Base-by-base conservation (phyloP, 2,113 vertebrate genomes). In the Clarias magur region DNA sequence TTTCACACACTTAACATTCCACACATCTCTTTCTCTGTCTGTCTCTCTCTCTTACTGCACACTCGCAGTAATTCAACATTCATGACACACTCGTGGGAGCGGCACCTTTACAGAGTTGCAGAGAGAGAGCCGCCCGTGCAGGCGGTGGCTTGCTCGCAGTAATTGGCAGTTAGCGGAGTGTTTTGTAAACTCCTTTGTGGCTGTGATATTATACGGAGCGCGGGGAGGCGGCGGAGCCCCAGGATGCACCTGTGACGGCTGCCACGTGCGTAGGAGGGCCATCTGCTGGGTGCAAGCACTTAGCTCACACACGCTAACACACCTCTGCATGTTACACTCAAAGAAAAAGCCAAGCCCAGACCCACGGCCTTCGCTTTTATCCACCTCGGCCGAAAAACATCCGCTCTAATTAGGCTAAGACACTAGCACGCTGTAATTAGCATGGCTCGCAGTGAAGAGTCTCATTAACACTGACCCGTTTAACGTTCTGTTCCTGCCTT, bases 171-270 rank as follows among this genome's bases (percentile, higher is more conserved):
- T 88, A 88, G 88, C 86, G 30, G 30, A 67, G 84, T 91, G 91
- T 91, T 92, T 92, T 90, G 91, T 89, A 88, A 90, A 91, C 86
- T 89, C 85, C 72, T 76, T 81, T 91, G 87, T 88, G 73, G 89
- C 88, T 85, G 87, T 87, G 88, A 89, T 90, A 88, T 89, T 90
- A 89, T 90, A 82, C 27, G 76, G 86, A 48, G 83, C 63, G 38
- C 60, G 67, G 76, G 85, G 81, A 87, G 65, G 85, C 53, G 73
- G 38, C 54, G 72, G 65, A 59, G 70, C 82, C 82, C 78, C 85
- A 80, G 63, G 85, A 80, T 88, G 87, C 91, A 91, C 91, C 91
- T 91, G 91, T 87, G 81, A 67, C 63, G 75, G 59, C 85, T 88
- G 91, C 85, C 86, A 89, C 85, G 23, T 59, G 89, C 83, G 89